A percentile compares a stretch with the other conserved stretches of the same genome.
Conservation (phyloP, 2,113 vertebrate genomes). For the Paracanthobrama guichenoti region DNA sequence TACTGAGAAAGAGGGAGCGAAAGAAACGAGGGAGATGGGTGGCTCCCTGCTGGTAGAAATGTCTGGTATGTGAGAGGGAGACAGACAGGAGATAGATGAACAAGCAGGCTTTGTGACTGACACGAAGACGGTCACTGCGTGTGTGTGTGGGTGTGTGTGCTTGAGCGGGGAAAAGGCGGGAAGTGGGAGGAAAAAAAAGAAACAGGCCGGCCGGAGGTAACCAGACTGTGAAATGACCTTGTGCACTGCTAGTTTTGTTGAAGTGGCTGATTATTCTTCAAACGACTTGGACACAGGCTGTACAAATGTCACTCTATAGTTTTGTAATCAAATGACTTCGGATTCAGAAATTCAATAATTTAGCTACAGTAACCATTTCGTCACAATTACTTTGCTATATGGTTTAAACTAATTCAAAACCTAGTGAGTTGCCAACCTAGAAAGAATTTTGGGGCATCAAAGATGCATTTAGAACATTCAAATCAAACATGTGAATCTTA, state of each 20-base stretch:
- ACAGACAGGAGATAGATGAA: conserved; percentile 42
- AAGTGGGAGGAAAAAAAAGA: conserved; percentile 20
- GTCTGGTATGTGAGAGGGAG: conserved; percentile 46
- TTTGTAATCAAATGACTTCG: neutral
- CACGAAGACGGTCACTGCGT: conserved; percentile 24
- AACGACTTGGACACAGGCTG: neutral
- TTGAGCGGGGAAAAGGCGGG: conserved; percentile 5
- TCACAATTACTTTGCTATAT: neutral
- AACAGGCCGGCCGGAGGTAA: conserved; percentile 9
- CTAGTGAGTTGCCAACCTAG: neutral
- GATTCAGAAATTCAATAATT: neutral
- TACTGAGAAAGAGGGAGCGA: conserved; percentile 52
- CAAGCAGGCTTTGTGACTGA: conserved; percentile 48
- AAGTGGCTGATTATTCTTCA: conserved; percentile 25
- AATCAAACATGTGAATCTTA: neutral
- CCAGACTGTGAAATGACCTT: conserved; percentile 36
- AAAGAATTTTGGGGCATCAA: neutral
- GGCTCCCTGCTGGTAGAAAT: conserved; percentile 47
- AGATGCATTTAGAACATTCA: neutral
- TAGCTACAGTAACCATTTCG: neutral
- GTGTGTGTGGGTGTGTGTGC: conserved; percentile 15
- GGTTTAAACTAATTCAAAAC: neutral
- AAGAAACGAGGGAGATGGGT: neutral
- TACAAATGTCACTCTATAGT: neutral
- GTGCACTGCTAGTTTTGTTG: conserved; percentile 1